These are phyloP conservation scores for Prosapia bicincta DNA, from an alignment of 2,888 invertebrate species.

Conservation along the genomic window DNA sequence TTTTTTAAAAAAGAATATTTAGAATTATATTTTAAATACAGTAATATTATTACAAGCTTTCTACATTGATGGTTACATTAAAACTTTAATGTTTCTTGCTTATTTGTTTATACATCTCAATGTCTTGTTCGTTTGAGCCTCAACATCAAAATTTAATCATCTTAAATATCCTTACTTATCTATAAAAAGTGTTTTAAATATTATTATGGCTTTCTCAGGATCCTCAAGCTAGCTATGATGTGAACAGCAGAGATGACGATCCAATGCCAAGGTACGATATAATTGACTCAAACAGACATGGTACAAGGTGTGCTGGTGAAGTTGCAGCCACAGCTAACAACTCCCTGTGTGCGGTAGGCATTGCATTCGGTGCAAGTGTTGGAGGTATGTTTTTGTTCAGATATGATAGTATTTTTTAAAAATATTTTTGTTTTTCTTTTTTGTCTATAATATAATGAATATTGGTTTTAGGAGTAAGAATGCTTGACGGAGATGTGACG, in stretches of 20 bases:
- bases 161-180: too few relatives aligned
- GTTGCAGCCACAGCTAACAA: constrained; percentile 98
- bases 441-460: neutral
- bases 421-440: neutral
- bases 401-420: neutral
- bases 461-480: constrained; percentile 75
- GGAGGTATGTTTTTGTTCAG: constrained; percentile 59
- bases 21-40: too few relatives aligned
- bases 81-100: too few relatives aligned
- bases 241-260: constrained; percentile 93
- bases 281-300: constrained; percentile 93
- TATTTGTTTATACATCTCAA: too few relatives aligned
- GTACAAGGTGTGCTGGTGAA: constrained; percentile 95
- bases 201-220: too few relatives aligned
- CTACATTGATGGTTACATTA: too few relatives aligned
- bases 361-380: constrained; percentile 92
- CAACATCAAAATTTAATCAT: too few relatives aligned
- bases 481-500: constrained; percentile 97
- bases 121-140: too few relatives aligned
- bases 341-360: constrained; percentile 92
- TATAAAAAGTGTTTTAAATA: too few relatives aligned
- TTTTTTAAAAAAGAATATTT: too few relatives aligned
- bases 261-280: constrained; percentile 97
- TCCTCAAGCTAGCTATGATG: constrained; percentile 93
- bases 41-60: too few relatives aligned